Evolutionary conservation across 2,888 invertebrate genomes (phyloP).

Genomic region (Netelia fuscicornis): DNA sequence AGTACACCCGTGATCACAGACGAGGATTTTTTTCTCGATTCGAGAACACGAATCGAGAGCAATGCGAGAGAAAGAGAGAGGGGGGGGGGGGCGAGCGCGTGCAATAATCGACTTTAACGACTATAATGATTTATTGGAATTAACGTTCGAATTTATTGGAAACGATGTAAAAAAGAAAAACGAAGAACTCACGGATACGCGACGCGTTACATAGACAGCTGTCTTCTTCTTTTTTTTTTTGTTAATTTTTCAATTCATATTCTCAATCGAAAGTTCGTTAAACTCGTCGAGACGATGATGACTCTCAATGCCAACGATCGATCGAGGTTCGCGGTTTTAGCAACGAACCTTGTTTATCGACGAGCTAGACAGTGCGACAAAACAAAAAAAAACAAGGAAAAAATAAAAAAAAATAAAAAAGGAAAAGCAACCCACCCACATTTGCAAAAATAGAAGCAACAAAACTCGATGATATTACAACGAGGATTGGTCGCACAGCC

Average conservation of each 20-base stretch:
- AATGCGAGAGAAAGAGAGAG: neutral
- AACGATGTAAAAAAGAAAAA: neutral
- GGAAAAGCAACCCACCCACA: neutral
- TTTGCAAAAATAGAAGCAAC: neutral
- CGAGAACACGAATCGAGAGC: slow-evolving; percentile 11
- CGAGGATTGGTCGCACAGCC: neutral
- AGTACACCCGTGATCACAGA: slow-evolving; percentile 28
- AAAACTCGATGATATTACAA: neutral
- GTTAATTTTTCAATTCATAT: neutral
- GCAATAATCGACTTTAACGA: neutral
- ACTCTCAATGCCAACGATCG: slow-evolving; percentile 12
- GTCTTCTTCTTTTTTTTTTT: neutral
- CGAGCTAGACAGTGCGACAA: neutral
- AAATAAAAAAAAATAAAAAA: neutral
- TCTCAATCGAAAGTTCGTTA: slow-evolving; percentile 26
- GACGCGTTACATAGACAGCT: neutral
- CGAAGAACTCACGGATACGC: neutral
- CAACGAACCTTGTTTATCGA: neutral
- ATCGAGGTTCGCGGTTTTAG: neutral
- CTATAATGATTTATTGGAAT: neutral
- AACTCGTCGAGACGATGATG: slow-evolving; percentile 20
- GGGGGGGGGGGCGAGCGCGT: too few species aligned
- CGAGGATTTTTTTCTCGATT: slow-evolving; percentile 27
- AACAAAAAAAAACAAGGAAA: neutral
- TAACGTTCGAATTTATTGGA: slow-evolving; percentile 5